phyloP scores from a whole-genome alignment of 2,113 vertebrate species.

The Bos javanicus region DNA sequence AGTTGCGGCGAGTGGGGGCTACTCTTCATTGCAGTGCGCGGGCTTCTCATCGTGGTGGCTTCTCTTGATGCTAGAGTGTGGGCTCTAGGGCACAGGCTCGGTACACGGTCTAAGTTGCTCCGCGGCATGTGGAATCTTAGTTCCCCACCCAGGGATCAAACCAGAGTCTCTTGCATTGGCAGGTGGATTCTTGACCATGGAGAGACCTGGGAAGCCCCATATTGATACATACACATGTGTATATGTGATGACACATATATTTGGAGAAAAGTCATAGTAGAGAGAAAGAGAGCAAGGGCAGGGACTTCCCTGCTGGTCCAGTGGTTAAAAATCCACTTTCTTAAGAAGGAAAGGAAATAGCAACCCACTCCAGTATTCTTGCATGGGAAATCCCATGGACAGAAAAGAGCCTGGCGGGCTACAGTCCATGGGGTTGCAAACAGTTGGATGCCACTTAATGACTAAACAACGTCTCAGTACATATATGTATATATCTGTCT shows the following conservation, averaged over 20 bases:
- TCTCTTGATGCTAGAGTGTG: not conserved
- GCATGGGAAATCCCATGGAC: not conserved
- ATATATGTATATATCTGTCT: not conserved
- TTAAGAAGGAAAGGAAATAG: not conserved
- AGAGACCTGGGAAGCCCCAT: no score
- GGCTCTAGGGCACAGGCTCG: not conserved
- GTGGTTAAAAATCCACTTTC: no score
- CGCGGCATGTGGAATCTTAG: not conserved
- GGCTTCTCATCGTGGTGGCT: not conserved
- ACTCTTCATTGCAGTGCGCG: rapidly evolving
- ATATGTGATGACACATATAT: no score
- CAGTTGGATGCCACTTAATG: not conserved
- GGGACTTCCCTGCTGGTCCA: no score
- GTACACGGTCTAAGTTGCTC: not conserved
- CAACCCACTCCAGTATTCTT: not conserved
- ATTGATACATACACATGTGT: no score
- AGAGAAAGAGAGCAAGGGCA: no score
- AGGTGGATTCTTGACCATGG: not conserved
- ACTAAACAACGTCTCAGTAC: not conserved
- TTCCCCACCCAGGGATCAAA: not conserved
- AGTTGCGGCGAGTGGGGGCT: not conserved
- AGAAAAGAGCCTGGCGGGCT: not conserved
- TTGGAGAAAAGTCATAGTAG: no score
- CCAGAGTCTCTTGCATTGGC: not conserved
- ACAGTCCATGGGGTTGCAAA: not conserved